Percentiles rank a stretch among this genome's conserved stretches.
Evolutionary conservation across 1,140 invertebrate genomes (phyloP).

Genomic region (Drosophila serrata): DNA sequence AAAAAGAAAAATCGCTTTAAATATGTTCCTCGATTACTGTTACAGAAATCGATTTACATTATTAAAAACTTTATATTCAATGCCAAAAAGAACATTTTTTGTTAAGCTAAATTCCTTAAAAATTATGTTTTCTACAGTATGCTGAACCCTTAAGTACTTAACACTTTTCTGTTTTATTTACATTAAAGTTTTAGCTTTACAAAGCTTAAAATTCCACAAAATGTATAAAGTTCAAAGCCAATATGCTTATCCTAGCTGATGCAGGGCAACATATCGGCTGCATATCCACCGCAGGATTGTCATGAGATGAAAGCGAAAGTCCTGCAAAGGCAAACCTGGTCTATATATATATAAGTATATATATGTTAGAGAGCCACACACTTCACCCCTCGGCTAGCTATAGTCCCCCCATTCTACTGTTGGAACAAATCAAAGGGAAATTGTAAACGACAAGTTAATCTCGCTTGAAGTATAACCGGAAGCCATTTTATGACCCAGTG

Average conservation of each 20-base stretch:
- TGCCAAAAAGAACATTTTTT: no score
- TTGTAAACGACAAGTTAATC: conserved; percentile 85
- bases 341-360: conserved; percentile 19
- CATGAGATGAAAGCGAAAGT: conserved; percentile 74
- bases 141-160: no score
- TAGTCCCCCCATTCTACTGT: conserved; percentile 7
- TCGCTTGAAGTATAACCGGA: conserved; percentile 84
- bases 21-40: not conserved
- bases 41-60: not conserved
- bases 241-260: not conserved
- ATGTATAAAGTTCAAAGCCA: not conserved
- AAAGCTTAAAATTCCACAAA: not conserved
- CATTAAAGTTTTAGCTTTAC: not conserved
- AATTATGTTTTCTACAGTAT: no score
- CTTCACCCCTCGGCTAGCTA: conserved; percentile 1
- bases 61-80: not conserved
- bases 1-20: not conserved
- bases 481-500: conserved; percentile 84
- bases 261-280: conserved; percentile 10
- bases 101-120: no score
- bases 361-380: conserved; percentile 7
- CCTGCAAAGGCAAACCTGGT: conserved; percentile 7
- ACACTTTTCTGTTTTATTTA: no score
- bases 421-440: conserved; percentile 85
- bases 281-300: conserved; percentile 15